Percentiles rank a stretch among this genome's conserved stretches.
These are phyloP conservation scores for Phocoena sinus DNA, from an alignment of 2,113 vertebrate species.

Conservation along the genomic window DNA sequence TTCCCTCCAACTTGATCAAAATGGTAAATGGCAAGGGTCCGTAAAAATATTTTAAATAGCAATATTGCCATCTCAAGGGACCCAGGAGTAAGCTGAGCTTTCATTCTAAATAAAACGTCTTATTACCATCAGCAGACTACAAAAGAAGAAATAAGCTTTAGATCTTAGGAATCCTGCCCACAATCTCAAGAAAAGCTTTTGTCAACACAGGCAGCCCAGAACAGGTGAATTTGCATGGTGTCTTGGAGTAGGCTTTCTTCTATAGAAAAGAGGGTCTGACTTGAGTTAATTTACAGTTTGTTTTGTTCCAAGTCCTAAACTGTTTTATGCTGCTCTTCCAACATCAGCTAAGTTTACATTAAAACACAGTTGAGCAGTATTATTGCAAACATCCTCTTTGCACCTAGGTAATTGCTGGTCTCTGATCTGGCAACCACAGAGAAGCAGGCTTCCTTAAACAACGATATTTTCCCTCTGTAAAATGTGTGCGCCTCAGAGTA, in stretches of 20 bases:
- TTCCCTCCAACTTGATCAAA: neutral
- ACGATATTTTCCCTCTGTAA: neutral
- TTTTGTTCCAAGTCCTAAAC: neutral
- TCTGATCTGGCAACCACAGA: neutral
- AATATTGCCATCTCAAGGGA: constrained; percentile 34
- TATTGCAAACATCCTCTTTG: neutral
- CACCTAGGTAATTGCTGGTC: neutral
- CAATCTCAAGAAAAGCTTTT: constrained; percentile 67
- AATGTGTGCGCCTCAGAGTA: neutral
- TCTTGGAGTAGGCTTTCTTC: neutral
- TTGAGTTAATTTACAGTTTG: neutral
- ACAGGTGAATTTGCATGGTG: neutral
- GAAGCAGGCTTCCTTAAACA: constrained; percentile 25
- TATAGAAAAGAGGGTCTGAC: neutral
- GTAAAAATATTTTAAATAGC: neutral
- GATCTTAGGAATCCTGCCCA: constrained; percentile 19
- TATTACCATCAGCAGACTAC: constrained; percentile 31
- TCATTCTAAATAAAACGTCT: constrained; percentile 47
- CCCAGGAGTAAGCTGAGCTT: neutral
- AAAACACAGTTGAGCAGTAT: constrained; percentile 51
- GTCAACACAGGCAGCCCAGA: neutral
- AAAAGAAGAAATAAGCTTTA: constrained; percentile 42
- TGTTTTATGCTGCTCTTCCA: neutral
- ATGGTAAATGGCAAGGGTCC: neutral
- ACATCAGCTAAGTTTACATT: constrained; percentile 1